phyloP scores from a whole-genome alignment of 2,113 vertebrate genomes.

The Bufo gargarizans region DNA sequence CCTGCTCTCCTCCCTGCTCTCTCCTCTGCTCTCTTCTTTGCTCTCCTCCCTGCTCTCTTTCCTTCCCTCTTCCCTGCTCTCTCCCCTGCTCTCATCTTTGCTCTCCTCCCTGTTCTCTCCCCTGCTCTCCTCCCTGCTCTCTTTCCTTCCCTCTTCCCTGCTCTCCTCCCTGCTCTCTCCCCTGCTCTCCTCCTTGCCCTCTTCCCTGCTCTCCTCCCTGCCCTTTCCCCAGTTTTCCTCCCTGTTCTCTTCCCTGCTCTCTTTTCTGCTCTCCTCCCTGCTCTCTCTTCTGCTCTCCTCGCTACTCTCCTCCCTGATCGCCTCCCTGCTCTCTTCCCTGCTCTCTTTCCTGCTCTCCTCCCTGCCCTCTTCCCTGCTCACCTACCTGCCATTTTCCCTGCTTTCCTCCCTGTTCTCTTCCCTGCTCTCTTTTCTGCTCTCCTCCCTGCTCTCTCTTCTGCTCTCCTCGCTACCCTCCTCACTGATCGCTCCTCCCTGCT shows the following conservation, averaged over 20 bases:
- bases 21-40: background rate
- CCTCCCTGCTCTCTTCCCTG: background rate
- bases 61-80: background rate
- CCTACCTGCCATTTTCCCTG: fast-evolving
- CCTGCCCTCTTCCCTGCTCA: background rate
- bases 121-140: too few relatives aligned
- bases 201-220: too few relatives aligned
- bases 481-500: background rate
- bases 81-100: too few relatives aligned
- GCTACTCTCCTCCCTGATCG: background rate
- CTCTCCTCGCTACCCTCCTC: background rate
- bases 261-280: background rate
- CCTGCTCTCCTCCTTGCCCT: background rate
- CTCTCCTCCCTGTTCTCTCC: too few relatives aligned
- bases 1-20: too few relatives aligned
- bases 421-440: background rate
- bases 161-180: background rate
- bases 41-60: too few relatives aligned
- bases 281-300: background rate
- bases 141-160: background rate
- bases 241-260: background rate
- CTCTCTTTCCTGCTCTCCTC: background rate
- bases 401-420: too few relatives aligned
- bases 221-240: too few relatives aligned
- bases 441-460: background rate